phyloP scores from a whole-genome alignment of 2,113 vertebrate species.

The Pseudorectes ferrugineus region DNA sequence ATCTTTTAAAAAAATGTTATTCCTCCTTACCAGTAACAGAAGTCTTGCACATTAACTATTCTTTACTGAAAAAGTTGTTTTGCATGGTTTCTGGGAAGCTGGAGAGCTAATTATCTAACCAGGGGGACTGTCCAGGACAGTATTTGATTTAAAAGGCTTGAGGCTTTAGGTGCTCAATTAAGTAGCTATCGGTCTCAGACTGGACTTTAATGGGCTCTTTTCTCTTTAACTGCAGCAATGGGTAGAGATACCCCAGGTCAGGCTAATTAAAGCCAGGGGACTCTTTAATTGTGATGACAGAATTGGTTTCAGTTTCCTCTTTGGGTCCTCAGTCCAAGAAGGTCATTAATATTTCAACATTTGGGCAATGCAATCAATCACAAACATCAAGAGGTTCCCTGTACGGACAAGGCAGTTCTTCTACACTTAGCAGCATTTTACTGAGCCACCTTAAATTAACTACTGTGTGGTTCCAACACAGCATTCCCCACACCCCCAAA shows the following conservation, averaged over 20 bases:
- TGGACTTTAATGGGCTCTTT: conserved; percentile 93
- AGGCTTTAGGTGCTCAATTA: conserved; percentile 98
- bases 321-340: conserved; percentile 78
- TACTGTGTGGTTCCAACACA: not conserved
- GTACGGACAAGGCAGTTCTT: conserved; percentile 54
- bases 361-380: conserved; percentile 86
- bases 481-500: not conserved
- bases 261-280: conserved; percentile 97
- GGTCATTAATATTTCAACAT: conserved; percentile 84
- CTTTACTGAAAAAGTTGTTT: conserved; percentile 72
- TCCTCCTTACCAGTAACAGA: conserved; percentile 56
- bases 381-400: conserved; percentile 80
- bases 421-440: conserved; percentile 27
- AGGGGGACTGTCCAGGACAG: conserved; percentile 85
- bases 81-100: conserved; percentile 65
- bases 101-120: conserved; percentile 92
- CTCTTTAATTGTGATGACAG: conserved; percentile 96
- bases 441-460: conserved; percentile 57
- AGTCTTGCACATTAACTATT: conserved; percentile 66
- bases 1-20: conserved; percentile 40
- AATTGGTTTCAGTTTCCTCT: conserved; percentile 88
- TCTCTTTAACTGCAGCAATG: conserved; percentile 87
- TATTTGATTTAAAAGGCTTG: conserved; percentile 94
- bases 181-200: conserved; percentile 93
- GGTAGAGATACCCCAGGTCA: conserved; percentile 88